Base-by-base conservation (phyloP, 2,888 invertebrate species). In the Elmis aenea region DNA sequence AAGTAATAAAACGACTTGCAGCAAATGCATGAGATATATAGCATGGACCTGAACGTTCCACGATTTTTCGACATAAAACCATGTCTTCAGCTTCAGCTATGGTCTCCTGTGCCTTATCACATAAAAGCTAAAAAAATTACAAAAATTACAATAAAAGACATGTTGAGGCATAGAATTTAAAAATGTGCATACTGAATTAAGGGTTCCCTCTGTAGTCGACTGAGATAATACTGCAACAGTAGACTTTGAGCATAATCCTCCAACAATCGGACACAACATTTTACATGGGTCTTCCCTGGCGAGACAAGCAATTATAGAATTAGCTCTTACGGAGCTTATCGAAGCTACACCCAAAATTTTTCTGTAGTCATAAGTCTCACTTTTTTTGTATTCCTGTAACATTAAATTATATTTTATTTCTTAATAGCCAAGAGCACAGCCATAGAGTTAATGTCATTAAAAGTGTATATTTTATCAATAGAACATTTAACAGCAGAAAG, bases 361-460 rank as follows among this genome's bases (percentile, higher is more conserved):
- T 36, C 56, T 54, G 10, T 46, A 48, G 32, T 64, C 58, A 38
- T 61, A 61, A 1, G 54, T 52, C 13, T 55, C 53, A 14, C 58
- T 59, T 45, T 59, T 62, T 43, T 62, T 61, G 35, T 59, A 66
- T 46, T 66, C 66, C 65, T 67, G 28, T 20, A 48, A 43, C 12
- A n/a, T n/a, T n/a, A n/a, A n/a, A n/a, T n/a, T 27, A 23, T n/a
- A 23, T 1, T n/a, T n/a, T n/a, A n/a, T n/a, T n/a, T n/a, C n/a
- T n/a, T n/a, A n/a, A n/a, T n/a, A n/a, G n/a, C n/a, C n/a, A n/a
- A n/a, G n/a, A n/a, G n/a, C n/a, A n/a, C n/a, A n/a, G n/a, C n/a
- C n/a, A n/a, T n/a, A n/a, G n/a, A n/a, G n/a, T n/a, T n/a, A n/a
- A n/a, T n/a, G n/a, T n/a, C n/a, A n/a, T n/a, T n/a, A n/a, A n/a